phyloP scores from a whole-genome alignment of 2,888 invertebrate species.

The Bugulina stolonifera region DNA sequence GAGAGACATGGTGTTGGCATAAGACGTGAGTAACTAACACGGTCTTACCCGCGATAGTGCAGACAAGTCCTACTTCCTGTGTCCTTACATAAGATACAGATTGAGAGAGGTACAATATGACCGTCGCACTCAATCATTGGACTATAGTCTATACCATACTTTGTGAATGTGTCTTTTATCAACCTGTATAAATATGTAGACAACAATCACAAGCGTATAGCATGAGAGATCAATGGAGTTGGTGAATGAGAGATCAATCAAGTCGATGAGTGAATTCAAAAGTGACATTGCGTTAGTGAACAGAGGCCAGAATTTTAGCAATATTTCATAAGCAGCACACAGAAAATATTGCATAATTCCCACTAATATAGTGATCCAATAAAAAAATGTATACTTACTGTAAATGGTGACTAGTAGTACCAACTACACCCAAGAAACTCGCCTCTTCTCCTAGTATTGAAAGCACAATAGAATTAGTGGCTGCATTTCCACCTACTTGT shows the following conservation, averaged over 20 bases:
- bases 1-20: no score
- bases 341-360: no score
- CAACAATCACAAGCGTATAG: no score
- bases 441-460: not conserved
- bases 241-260: no score
- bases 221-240: no score
- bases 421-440: not conserved
- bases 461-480: not conserved
- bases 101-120: not conserved
- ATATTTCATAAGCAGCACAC: no score
- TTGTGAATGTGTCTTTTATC: not conserved
- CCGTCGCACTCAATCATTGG: conserved; percentile 6
- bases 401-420: not conserved
- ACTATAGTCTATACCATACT: not conserved
- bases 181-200: no score
- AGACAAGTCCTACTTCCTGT: not conserved
- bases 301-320: no score
- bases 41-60: conserved; percentile 21
- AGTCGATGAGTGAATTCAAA: no score
- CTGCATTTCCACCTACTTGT: conserved; percentile 2
- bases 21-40: no score
- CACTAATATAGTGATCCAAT: no score
- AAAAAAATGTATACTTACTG: conserved; percentile 5
- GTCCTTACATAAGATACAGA: not conserved
- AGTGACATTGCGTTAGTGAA: no score